phyloP scores from a whole-genome alignment of 2,797 vertebrate species.

The Gambelia wislizenii region DNA sequence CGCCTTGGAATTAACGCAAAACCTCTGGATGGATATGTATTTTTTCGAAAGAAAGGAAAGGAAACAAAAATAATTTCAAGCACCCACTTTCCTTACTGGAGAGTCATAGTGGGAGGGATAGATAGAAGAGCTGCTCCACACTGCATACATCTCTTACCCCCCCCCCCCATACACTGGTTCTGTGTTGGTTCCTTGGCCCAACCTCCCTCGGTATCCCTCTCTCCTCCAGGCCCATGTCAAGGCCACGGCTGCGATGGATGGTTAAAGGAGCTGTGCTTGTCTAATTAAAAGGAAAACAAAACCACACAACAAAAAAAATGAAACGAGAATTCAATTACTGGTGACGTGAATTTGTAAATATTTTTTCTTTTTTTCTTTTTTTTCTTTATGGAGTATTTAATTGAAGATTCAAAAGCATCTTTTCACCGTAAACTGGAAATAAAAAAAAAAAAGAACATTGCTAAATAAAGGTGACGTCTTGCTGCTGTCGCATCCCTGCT shows the following conservation, averaged over 20 bases:
- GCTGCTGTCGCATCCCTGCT: conserved; percentile 63
- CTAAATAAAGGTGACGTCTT: conserved; percentile 72
- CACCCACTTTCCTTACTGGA: conserved; percentile 26
- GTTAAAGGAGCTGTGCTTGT: conserved; percentile 84
- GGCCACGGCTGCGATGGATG: conserved; percentile 77
- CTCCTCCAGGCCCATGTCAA: conserved; percentile 38
- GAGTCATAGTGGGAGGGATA: not conserved
- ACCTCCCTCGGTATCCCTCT: not conserved
- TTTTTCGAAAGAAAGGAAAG: conserved; percentile 38
- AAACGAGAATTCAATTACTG: conserved; percentile 84
- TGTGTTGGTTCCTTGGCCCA: not conserved
- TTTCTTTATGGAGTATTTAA: conserved; percentile 93
- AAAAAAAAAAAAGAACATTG: conserved; percentile 85
- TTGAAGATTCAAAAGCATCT: conserved; percentile 90
- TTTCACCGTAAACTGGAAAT: conserved; percentile 93
- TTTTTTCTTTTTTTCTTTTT: conserved; percentile 72
- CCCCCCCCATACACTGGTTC: not conserved
- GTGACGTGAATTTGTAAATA: conserved; percentile 92
- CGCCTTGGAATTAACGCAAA: conserved; percentile 13
- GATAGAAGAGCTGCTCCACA: not conserved
- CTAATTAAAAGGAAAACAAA: conserved; percentile 77
- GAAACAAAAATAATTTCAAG: conserved; percentile 65
- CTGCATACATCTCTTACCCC: not conserved
- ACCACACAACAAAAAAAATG: not conserved
- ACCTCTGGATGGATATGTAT: conserved; percentile 40